Base-by-base conservation (phyloP, 1,140 invertebrate genomes). In the Caenorhabditis inopinata region DNA sequence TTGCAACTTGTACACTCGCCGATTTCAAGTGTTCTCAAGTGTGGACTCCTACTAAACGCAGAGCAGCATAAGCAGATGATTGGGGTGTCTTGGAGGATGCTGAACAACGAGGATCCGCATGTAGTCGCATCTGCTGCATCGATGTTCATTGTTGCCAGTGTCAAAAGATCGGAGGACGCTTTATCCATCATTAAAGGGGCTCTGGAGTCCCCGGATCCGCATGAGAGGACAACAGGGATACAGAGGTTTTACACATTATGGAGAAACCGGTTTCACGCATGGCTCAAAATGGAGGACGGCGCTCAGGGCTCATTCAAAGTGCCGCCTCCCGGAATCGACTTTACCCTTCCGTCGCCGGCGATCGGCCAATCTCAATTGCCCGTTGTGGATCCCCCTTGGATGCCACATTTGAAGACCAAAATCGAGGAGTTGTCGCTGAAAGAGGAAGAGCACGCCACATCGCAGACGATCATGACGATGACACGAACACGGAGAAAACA, bases 391-490 rank as follows among this genome's bases (percentile, higher is more conserved):
- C 96, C 97, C 21, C 96, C 97, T 0, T 99, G 97, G 97, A 95
- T 95, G 92, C 95, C 97, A 0, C 93, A 96, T 87, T 94, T 95
- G 16, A 97, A 97, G 89, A 95, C 95, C 11, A 98, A 98, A 90
- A 95, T 99, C 29, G 96, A 99, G 91, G 96, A 98, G 91, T 95
- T 98, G 78, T 96, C 96, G 0, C 92, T 98, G n/a, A 98, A 96
- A 90, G 96, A 99, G 89, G 96, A 98, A 88, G 93, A 95, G 90
- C 94, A 97, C 89, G 95, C 97, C 91, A 93, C 93, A 47, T 92
- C 94, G 23, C 91, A 91, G 88, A 96, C 96, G 14, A 91, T 98
- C 85, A 96, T 99, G 18, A 98, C 97, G 32, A 96, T 97, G 1
- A 99, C 96, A 0, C 97, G 98, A 89, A 99, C 96, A 0, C 92